Percentiles rank a stretch among this genome's conserved stretches.
Conservation (phyloP, 1,140 invertebrate species). For the Sinonovacula constricta region DNA sequence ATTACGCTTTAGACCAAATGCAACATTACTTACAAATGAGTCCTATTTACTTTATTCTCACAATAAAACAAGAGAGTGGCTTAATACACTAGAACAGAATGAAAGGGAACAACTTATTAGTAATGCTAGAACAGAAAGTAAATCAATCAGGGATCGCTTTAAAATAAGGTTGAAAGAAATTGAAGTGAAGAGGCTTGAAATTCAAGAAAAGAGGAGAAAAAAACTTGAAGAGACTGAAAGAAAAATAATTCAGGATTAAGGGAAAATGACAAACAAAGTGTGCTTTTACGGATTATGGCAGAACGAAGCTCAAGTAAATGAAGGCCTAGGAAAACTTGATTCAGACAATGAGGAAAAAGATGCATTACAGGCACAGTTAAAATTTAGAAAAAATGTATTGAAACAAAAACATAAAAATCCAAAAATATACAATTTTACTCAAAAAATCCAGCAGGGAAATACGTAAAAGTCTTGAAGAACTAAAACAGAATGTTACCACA, state of each 20-base stretch:
- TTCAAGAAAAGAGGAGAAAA: slow-evolving; percentile 7
- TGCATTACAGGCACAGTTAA: slow-evolving; percentile 31
- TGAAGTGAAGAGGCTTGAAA: slow-evolving; percentile 9
- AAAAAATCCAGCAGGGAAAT: neutral
- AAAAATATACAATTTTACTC: neutral
- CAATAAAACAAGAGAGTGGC: too few relatives aligned
- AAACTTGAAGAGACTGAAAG: slow-evolving; percentile 3
- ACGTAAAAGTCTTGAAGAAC: slow-evolving; percentile 9
- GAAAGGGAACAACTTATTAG: too few relatives aligned
- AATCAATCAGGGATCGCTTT: too few relatives aligned
- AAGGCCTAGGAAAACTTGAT: neutral
- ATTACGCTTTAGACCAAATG: slow-evolving; percentile 17
- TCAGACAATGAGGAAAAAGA: slow-evolving; percentile 13
- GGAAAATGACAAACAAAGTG: slow-evolving; percentile 16
- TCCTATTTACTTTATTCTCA: too few relatives aligned
- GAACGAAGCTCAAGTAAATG: slow-evolving; percentile 4
- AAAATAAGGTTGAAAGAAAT: slow-evolving; percentile 3
- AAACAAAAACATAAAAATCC: slow-evolving; percentile 12
- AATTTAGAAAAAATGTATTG: slow-evolving; percentile 28
- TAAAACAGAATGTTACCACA: slow-evolving; percentile 6
- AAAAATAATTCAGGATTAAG: slow-evolving; percentile 5
- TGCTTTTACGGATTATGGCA: slow-evolving; percentile 24
- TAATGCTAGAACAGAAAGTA: too few relatives aligned
- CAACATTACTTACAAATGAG: slow-evolving; percentile 2
- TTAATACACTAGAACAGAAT: too few relatives aligned